phyloP scores from a whole-genome alignment of 2,888 invertebrate species.

The Orthonychiurus folsomi region DNA sequence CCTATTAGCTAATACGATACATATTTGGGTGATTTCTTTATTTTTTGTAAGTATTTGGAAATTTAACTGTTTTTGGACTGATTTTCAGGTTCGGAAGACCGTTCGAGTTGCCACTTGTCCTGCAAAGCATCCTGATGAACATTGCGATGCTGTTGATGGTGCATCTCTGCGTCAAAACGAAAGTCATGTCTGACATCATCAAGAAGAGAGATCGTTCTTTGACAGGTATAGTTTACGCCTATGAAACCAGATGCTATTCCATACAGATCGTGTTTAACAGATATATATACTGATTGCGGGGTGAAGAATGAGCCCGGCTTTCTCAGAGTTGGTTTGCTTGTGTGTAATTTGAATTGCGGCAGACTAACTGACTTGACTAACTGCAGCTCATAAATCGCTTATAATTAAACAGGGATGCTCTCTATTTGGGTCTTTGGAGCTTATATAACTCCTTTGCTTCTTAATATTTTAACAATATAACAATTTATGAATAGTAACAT shows the following conservation, averaged over 20 bases:
- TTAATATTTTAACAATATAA: no score
- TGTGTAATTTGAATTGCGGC: background rate
- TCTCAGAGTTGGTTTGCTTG: no score
- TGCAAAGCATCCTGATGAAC: conserved; percentile 97
- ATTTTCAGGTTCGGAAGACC: conserved; percentile 96
- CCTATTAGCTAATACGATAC: no score
- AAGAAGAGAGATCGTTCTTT: conserved; percentile 65
- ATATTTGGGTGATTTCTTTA: conserved; percentile 9
- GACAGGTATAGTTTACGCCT: conserved; percentile 75
- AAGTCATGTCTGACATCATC: conserved; percentile 68
- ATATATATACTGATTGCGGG: no score
- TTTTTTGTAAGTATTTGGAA: no score
- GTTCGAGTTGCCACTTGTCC: conserved; percentile 86
- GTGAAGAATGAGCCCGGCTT: no score
- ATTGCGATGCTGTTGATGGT: conserved; percentile 92
- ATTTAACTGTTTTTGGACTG: conserved; percentile 41
- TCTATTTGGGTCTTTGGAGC: no score
- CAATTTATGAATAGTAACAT: no score
- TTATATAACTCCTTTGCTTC: background rate
- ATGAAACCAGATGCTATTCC: background rate
- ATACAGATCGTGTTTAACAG: no score
- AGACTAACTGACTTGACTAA: no score
- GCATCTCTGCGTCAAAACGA: conserved; percentile 78
- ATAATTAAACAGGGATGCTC: no score
- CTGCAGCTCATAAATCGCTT: no score